phyloP scores from a whole-genome alignment of 2,797 vertebrate species.

The Micromesistius poutassou region DNA sequence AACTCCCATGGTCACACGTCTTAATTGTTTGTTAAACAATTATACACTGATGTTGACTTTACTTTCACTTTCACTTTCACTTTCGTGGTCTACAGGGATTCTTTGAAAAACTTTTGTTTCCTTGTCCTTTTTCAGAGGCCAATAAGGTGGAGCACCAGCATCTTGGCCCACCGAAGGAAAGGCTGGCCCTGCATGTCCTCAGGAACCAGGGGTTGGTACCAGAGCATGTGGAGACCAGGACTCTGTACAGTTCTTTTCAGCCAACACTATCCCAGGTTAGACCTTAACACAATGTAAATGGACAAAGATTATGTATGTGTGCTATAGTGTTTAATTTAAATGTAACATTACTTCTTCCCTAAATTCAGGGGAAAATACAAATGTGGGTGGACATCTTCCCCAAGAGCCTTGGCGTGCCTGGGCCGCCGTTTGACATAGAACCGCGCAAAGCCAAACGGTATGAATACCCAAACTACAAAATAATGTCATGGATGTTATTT shows the following conservation, averaged over 20 bases:
- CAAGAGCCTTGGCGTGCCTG: slow-evolving; percentile 85
- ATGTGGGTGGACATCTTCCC: slow-evolving; percentile 99
- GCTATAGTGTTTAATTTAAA: neutral
- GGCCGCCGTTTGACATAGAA: slow-evolving; percentile 86
- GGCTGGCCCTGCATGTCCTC: slow-evolving; percentile 88
- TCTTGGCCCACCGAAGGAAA: slow-evolving; percentile 82
- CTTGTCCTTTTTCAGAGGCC: slow-evolving; percentile 70
- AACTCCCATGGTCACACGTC: neutral
- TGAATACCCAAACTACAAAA: slow-evolving; percentile 20
- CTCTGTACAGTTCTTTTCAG: slow-evolving; percentile 89
- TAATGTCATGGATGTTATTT: neutral
- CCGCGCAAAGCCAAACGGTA: slow-evolving; percentile 92
- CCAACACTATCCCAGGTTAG: slow-evolving; percentile 90
- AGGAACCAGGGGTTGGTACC: slow-evolving; percentile 84
- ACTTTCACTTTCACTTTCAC: neutral
- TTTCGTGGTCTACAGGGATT: neutral
- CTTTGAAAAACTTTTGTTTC: neutral
- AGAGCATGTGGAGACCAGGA: slow-evolving; percentile 94
- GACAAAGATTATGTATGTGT: neutral
- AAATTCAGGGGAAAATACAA: slow-evolving; percentile 85
- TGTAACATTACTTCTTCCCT: neutral
- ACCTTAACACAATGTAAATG: neutral
- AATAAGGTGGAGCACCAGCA: slow-evolving; percentile 83
- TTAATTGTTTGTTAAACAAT: neutral
- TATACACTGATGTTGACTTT: neutral